phyloP scores from a whole-genome alignment of 2,113 vertebrate species.

The Ciconia stormi region DNA sequence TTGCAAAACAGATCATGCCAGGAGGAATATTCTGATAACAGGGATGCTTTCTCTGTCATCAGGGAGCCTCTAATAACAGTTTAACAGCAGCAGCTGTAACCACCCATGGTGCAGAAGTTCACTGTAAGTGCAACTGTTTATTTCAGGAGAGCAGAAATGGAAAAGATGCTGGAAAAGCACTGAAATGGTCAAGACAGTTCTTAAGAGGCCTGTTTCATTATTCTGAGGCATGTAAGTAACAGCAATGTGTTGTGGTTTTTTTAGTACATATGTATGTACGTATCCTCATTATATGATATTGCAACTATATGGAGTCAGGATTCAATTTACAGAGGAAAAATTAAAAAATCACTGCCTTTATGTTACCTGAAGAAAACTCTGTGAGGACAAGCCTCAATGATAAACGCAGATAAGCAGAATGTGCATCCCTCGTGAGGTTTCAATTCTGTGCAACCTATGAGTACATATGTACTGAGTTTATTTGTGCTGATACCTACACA shows the following conservation, averaged over 20 bases:
- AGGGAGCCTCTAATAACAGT: not conserved
- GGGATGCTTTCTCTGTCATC: not conserved
- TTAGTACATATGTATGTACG: not conserved
- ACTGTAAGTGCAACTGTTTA: not conserved
- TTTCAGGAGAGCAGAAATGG: not conserved
- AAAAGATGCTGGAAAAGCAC: not conserved
- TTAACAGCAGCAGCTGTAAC: not conserved
- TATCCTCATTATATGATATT: not conserved
- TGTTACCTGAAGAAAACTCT: not conserved
- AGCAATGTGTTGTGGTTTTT: not conserved
- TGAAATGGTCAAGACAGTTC: not conserved
- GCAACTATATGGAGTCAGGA: not conserved
- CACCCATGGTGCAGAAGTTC: not conserved
- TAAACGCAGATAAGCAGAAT: not conserved
- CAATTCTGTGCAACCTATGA: not conserved
- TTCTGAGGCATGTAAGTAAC: not conserved
- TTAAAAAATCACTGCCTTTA: not conserved
- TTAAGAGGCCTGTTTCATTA: not conserved
- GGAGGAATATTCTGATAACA: not conserved
- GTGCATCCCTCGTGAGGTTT: not conserved
- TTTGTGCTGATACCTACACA: not conserved
- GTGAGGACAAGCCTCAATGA: not conserved
- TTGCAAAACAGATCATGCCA: not conserved
- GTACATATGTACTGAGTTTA: accelerated
- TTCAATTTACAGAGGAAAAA: not conserved